Percentiles rank a stretch among this genome's conserved stretches.
Conservation (phyloP, 2,888 invertebrate species). For the Ochropleura plecta region DNA sequence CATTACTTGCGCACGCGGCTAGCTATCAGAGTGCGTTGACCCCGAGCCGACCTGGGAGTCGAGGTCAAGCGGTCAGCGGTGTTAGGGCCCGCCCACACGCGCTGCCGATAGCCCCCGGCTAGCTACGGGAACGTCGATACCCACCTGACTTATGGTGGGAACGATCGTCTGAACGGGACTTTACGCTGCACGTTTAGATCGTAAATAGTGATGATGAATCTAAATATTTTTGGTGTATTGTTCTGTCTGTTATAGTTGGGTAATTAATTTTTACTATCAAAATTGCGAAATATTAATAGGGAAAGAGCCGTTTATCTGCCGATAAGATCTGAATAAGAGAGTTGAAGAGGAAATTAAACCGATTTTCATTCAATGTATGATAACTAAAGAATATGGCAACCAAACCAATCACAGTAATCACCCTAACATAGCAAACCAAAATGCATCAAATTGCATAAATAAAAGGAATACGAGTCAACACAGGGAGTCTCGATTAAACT, state of each 20-base stretch:
- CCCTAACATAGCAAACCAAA: background rate
- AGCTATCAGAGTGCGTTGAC: conserved; percentile 82
- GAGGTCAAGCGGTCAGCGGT: conserved; percentile 88
- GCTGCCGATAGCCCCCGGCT: conserved; percentile 71
- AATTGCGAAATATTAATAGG: background rate
- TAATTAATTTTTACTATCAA: conserved; percentile 8
- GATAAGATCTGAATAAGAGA: background rate
- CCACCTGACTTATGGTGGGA: conserved; percentile 66
- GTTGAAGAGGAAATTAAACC: background rate
- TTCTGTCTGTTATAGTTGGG: conserved; percentile 43
- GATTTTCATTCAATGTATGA: background rate
- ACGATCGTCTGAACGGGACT: conserved; percentile 68
- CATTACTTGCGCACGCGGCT: conserved; percentile 68
- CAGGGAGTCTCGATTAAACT: conserved; percentile 24
- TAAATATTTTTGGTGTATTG: conserved; percentile 44
- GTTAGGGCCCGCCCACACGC: conserved; percentile 78
- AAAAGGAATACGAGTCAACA: conserved; percentile 1
- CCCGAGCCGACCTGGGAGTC: conserved; percentile 80
- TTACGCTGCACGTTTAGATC: conserved; percentile 54
- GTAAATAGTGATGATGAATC: conserved; percentile 51
- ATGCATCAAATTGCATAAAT: background rate
- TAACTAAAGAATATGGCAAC: too few relatives aligned
- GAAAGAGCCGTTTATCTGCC: background rate
- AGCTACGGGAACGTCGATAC: conserved; percentile 59
- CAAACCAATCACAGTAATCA: too few relatives aligned